Evolutionary conservation across 2,888 invertebrate genomes (phyloP), one percentile per base, ranked within the genome.

Genomic region (Ryuthela nishihirai): DNA sequence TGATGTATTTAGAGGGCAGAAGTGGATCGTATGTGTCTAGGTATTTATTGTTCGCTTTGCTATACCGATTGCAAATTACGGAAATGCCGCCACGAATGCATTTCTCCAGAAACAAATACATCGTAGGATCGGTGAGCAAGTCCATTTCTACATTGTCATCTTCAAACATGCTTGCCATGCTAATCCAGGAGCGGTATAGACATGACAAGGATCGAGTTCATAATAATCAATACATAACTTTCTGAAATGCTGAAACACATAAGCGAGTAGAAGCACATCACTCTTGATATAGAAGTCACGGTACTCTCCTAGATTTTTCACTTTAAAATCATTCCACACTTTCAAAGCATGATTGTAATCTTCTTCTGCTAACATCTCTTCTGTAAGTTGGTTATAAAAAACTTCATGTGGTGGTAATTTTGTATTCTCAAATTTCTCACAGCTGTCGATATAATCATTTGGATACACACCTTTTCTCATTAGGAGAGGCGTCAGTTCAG

Each of bases 181-280:
- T 5, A 68, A 59, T 2, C 66, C 65, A 4, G 69, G 67, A 6
- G 62, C 38, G 2, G 65, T 62, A 18, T 59, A 62, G 34, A 68
- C 65, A 32, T 63, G 46, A 1, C 23, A 25, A 1, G 65, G 65
- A 50, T 71, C 69, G 2, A 69, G 40, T 12, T 64, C 41, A 41
- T 69, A 68, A 24, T 62, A 38, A 2, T 47, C 32, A 6, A 67
- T n/a, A 32, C 65, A 64, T 10, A 64, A 39, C n/a, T 55, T 36
- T 29, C 69, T 34, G 55, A 70, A 71, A 17, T 50, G 58, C 48
- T 70, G 65, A 58, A 70, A 69, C 0, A 68, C 63, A 43, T 67
- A 64, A 3, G 67, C 66, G 10, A 70, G 56, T 2, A 65, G 60
- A 4, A 64, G 34, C 0, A 65, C 58, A 50, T 69, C 67, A 7